Conservation (phyloP, 2,888 invertebrate species). For the Lasioglossum villosulum region DNA sequence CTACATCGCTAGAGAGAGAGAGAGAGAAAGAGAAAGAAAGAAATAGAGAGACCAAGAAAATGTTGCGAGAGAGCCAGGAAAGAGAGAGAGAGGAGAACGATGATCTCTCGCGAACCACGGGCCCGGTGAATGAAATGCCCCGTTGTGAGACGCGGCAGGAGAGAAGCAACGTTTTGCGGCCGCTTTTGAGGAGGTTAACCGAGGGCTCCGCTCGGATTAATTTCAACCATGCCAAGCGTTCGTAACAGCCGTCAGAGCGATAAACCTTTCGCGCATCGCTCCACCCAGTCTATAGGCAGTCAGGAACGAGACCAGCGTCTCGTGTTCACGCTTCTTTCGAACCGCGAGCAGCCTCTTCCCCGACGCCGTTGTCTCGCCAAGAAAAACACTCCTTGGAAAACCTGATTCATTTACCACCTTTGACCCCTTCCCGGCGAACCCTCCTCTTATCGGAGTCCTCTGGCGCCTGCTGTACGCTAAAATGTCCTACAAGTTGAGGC, state of each 20-base stretch:
- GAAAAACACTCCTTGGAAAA: conserved; percentile 37
- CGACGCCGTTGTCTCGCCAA: conserved; percentile 58
- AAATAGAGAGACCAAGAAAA: conserved; percentile 39
- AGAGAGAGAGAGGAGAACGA: conserved; percentile 22
- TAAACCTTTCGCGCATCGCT: conserved; percentile 70
- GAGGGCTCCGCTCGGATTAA: conserved; percentile 77
- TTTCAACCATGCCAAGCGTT: conserved; percentile 73
- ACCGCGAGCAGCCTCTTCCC: conserved; percentile 39
- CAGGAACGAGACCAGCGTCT: conserved; percentile 49
- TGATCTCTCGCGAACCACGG: conserved; percentile 52
- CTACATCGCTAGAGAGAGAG: not conserved
- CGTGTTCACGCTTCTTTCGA: conserved; percentile 46
- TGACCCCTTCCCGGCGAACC: not conserved
- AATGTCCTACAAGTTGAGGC: not conserved
- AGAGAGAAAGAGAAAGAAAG: not conserved
- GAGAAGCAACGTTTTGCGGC: conserved; percentile 49
- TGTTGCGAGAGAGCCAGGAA: conserved; percentile 31
- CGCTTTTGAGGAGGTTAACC: conserved; percentile 73
- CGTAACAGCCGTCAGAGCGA: conserved; percentile 68
- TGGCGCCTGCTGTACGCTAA: not conserved
- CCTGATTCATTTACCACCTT: conserved; percentile 17
- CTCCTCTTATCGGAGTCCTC: not conserved
- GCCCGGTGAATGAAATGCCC: conserved; percentile 56
- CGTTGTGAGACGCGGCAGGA: conserved; percentile 55
- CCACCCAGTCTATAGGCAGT: conserved; percentile 57